Conservation (phyloP, 2,888 invertebrate genomes). For the Mimachlamys varia region DNA sequence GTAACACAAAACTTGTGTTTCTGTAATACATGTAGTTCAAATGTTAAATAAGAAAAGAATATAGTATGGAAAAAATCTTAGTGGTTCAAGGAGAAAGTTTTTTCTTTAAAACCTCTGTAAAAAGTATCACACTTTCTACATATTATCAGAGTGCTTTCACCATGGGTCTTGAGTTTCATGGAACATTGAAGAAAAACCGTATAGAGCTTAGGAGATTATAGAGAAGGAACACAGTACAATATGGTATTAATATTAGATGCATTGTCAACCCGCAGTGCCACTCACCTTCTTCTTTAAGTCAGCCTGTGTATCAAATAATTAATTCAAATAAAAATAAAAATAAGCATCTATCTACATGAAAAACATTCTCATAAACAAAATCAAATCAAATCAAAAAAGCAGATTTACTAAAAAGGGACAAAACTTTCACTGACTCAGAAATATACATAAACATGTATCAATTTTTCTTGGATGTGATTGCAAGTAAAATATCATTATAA, state of each 20-base stretch:
- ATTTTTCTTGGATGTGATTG: not conserved
- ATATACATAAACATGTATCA: not conserved
- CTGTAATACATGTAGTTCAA: too few relatives aligned
- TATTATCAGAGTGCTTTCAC: too few relatives aligned
- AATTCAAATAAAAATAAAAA: not conserved
- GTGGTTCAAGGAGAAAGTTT: too few relatives aligned
- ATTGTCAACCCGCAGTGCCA: not conserved
- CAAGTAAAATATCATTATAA: not conserved
- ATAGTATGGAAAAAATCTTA: too few relatives aligned
- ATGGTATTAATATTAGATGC: not conserved
- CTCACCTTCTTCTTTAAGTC: not conserved
- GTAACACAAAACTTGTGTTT: too few relatives aligned
- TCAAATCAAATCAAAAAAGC: not conserved
- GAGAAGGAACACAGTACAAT: not conserved
- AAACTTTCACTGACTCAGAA: not conserved
- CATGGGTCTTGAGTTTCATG: too few relatives aligned
- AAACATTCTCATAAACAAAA: not conserved
- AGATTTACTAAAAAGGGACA: not conserved
- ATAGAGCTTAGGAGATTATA: too few relatives aligned
- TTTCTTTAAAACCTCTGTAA: too few relatives aligned
- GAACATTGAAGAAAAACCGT: too few relatives aligned
- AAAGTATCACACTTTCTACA: too few relatives aligned
- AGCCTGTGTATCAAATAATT: constrained; percentile 5
- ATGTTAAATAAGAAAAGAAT: too few relatives aligned
- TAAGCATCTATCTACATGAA: not conserved